Percentiles rank a stretch among this genome's conserved stretches.
Conservation (phyloP, 2,797 vertebrate genomes). For the Potorous gilbertii region DNA sequence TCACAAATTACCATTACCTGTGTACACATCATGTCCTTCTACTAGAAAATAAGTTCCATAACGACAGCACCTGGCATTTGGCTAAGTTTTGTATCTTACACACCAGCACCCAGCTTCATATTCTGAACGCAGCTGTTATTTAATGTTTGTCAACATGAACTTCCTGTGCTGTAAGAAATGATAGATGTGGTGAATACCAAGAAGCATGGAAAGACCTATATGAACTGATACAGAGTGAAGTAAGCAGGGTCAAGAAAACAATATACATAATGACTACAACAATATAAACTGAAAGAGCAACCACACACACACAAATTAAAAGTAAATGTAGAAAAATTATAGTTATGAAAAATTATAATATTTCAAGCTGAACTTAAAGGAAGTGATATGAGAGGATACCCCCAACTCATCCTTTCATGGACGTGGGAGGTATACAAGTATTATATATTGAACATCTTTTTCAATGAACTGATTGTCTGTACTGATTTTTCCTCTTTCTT, state of each 20-base stretch:
- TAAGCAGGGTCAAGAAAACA: neutral
- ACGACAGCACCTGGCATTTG: neutral
- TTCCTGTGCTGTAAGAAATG: neutral
- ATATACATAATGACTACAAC: neutral
- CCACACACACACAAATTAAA: neutral
- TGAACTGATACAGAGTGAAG: neutral
- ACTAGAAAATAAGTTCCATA: neutral
- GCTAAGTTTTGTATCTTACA: neutral
- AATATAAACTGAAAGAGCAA: neutral
- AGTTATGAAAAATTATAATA: neutral
- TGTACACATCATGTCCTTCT: neutral
- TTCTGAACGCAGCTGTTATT: neutral
- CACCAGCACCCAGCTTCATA: neutral
- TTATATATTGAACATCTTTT: neutral
- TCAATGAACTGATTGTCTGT: neutral
- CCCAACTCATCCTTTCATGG: neutral
- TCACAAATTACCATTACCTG: no score
- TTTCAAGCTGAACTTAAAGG: neutral
- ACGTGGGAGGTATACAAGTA: neutral
- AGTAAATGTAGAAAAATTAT: neutral
- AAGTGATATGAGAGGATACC: neutral
- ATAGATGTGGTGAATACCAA: neutral
- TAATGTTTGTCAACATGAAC: neutral
- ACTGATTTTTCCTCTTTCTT: neutral
- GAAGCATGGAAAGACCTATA: neutral